A percentile compares a stretch with the other conserved stretches of the same genome.
phyloP scores from a whole-genome alignment of 2,888 invertebrate genomes.

The Carcina quercana region DNA sequence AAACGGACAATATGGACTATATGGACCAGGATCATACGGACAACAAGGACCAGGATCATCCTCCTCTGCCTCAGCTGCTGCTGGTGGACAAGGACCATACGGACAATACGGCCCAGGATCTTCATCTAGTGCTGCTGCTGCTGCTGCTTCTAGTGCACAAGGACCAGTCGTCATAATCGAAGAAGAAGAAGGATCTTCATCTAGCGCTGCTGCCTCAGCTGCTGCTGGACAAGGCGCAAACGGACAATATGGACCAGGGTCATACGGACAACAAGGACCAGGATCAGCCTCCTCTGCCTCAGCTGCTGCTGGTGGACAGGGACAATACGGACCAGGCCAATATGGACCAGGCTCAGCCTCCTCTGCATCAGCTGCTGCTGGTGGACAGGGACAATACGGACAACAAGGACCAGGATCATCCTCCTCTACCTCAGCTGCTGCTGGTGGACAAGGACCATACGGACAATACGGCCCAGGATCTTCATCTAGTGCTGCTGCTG shows the following conservation, averaged over 20 bases:
- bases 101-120: neutral
- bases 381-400: slow-evolving; percentile 3
- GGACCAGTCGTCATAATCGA: neutral
- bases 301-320: slow-evolving; percentile 11
- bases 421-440: slow-evolving; percentile 4
- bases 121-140: neutral
- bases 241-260: slow-evolving; percentile 6
- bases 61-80: neutral
- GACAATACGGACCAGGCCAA: slow-evolving; percentile 5
- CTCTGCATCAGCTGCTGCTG: slow-evolving; percentile 2
- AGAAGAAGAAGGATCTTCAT: slow-evolving; percentile 1
- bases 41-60: neutral
- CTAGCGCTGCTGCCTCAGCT: neutral
- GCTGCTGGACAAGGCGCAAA: slow-evolving; percentile 8
- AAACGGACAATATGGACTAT: neutral
- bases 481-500: slow-evolving; percentile 1
- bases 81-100: slow-evolving; percentile 3
- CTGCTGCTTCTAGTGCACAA: slow-evolving; percentile 4
- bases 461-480: slow-evolving; percentile 3
- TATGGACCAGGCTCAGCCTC: slow-evolving; percentile 3
- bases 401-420: slow-evolving; percentile 7
- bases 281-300: neutral
- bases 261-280: slow-evolving; percentile 1
- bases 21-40: neutral
- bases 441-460: neutral